A percentile compares a stretch with the other conserved stretches of the same genome.
Evolutionary conservation across 2,888 invertebrate genomes (phyloP).

Genomic region (Drosophila lacicola): DNA sequence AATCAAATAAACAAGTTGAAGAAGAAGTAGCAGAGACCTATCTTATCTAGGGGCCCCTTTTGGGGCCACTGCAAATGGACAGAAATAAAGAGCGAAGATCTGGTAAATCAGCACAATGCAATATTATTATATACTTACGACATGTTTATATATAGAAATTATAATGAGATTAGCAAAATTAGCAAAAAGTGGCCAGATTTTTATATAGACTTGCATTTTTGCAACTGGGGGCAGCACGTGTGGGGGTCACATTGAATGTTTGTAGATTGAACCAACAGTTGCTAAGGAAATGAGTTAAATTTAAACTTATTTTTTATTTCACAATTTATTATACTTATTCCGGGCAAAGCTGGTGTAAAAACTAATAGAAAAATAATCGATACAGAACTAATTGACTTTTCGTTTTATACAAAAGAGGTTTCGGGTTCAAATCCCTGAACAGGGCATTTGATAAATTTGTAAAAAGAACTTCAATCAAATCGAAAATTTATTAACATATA

Average conservation of each 20-base stretch:
- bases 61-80: constrained; percentile 15
- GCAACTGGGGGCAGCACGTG: neutral
- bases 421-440: too few species aligned
- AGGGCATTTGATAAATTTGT: too few species aligned
- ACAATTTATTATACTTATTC: neutral
- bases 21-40: constrained; percentile 16
- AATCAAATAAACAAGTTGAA: constrained; percentile 16
- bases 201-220: constrained; percentile 16
- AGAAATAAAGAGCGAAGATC: neutral
- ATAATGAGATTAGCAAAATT: constrained; percentile 13
- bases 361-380: too few species aligned
- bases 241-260: constrained; percentile 31
- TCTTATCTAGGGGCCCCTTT: constrained; percentile 37
- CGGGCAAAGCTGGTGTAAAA: neutral
- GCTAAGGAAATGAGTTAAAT: constrained; percentile 9
- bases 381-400: too few species aligned
- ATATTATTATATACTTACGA: neutral
- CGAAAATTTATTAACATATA: too few species aligned
- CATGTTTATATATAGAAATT: constrained; percentile 16
- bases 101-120: constrained; percentile 7
- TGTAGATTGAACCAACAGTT: constrained; percentile 18
- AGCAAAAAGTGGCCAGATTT: neutral
- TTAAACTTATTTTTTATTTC: neutral
- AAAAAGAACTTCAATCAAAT: too few species aligned
- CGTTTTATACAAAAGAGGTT: too few species aligned